phyloP scores from a whole-genome alignment of 2,113 vertebrate species.

The Prunella fulvescens region DNA sequence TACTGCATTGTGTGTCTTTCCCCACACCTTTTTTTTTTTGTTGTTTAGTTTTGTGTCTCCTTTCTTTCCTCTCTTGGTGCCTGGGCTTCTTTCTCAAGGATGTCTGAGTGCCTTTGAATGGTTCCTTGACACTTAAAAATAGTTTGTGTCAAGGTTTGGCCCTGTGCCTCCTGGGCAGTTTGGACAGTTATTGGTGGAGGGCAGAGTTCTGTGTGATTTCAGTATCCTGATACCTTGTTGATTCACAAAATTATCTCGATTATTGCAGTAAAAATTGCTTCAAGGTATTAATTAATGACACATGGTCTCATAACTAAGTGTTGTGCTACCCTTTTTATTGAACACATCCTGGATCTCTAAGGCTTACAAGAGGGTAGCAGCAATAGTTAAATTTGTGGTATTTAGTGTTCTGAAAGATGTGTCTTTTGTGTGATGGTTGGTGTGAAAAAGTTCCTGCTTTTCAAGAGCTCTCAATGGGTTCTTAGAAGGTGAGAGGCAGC shows the following conservation, averaged over 20 bases:
- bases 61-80: constrained; percentile 8
- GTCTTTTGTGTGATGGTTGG: neutral
- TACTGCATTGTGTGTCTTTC: neutral
- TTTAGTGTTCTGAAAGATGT: neutral
- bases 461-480: neutral
- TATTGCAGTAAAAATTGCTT: neutral
- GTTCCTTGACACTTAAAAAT: neutral
- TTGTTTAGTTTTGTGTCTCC: neutral
- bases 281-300: neutral
- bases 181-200: neutral
- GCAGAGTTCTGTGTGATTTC: neutral
- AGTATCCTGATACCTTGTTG: neutral
- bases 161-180: neutral
- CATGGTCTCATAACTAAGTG: rapidly evolving
- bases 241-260: neutral
- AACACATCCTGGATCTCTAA: neutral
- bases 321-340: neutral
- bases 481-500: neutral
- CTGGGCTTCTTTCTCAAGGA: neutral
- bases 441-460: neutral
- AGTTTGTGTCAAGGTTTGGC: neutral
- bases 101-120: neutral
- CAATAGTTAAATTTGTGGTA: neutral
- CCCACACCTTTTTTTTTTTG: neutral
- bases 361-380: neutral